phyloP scores from a whole-genome alignment of 2,797 vertebrate genomes.

The Cryptoblepharus egeriae region DNA sequence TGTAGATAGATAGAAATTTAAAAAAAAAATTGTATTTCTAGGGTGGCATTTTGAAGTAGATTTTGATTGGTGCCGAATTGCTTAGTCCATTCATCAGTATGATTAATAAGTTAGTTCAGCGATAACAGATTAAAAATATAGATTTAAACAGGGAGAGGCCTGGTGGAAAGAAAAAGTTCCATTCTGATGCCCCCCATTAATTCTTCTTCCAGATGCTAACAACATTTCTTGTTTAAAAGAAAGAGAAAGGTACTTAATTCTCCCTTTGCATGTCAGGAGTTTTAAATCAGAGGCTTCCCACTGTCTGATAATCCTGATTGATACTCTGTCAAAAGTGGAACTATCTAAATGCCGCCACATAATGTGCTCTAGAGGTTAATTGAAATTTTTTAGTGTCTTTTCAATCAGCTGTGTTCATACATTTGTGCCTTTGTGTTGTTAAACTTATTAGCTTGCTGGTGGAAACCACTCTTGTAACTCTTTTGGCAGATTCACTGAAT shows the following conservation, averaged over 20 bases:
- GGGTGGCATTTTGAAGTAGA: not conserved
- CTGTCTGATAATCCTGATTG: constrained; percentile 49
- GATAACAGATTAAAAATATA: not conserved
- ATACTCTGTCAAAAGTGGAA: constrained; percentile 36
- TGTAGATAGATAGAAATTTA: no score
- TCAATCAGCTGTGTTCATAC: constrained; percentile 24
- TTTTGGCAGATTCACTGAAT: not conserved
- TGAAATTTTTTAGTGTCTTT: constrained; percentile 45
- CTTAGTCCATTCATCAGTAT: not conserved
- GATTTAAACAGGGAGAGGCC: not conserved
- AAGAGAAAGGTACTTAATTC: constrained; percentile 46
- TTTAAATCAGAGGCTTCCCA: constrained; percentile 46
- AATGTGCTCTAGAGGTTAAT: constrained; percentile 51
- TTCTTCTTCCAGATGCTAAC: constrained; percentile 12
- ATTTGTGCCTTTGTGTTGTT: not conserved
- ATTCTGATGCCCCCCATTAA: not conserved
- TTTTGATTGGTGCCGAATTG: not conserved
- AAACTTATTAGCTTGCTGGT: not conserved
- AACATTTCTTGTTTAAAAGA: constrained; percentile 21
- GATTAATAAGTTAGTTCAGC: not conserved
- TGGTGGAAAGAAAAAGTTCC: not conserved
- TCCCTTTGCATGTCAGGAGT: constrained; percentile 28
- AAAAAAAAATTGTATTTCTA: no score
- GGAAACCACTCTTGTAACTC: not conserved
- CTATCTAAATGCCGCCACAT: constrained; percentile 29